Base-by-base conservation (phyloP, 2,888 invertebrate genomes). In the Apeira syringaria region DNA sequence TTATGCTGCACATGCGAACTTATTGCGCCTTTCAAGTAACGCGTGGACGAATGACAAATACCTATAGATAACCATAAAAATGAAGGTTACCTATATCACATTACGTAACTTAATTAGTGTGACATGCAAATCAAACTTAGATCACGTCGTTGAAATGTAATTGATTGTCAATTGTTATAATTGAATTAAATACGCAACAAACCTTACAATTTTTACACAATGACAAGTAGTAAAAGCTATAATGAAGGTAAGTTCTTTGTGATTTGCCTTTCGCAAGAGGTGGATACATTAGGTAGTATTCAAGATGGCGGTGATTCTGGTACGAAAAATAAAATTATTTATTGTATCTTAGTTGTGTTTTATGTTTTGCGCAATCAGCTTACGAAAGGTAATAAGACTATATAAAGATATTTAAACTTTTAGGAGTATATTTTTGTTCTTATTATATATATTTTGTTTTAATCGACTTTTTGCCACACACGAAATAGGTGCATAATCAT, bases 11-110 rank as follows among this genome's bases (percentile, higher is more conserved):
- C 56, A 66, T 60, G 60, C 58, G 36, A 41, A 43, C 50, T 46
- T 63, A 56, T 53, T 69, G 55, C 58, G 55, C 47, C 45, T 57
- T 57, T 65, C 61, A 60, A 58, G 53, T 55, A 31, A 50, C 55
- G 46, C 54, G 48, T 50, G 51, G 60, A 47, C 57, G 62, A 57
- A 61, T 63, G 59, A 36, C 46, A 61, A 59, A 50, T 56, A 40
- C 31, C 30, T 56, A 56, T 54, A 56, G 50, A 54, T 29, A 41
- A 32, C 48, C 30, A 59, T 60, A 56, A 56, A 49, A 45, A 51
- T 37, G 46, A 53, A 56, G 49, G 51, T 42, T 53, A n/a, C n/a
- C n/a, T n/a, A 35, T 26, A 18, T 30, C 18, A 37, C 24, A 12
- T 44, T 53, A 55, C 48, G 53, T 56, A 62, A 60, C 44, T 38